Evolutionary conservation across 1,140 invertebrate species (phyloP), one percentile per base, ranked within the genome.

Genomic region (Papilio polyxenes): DNA sequence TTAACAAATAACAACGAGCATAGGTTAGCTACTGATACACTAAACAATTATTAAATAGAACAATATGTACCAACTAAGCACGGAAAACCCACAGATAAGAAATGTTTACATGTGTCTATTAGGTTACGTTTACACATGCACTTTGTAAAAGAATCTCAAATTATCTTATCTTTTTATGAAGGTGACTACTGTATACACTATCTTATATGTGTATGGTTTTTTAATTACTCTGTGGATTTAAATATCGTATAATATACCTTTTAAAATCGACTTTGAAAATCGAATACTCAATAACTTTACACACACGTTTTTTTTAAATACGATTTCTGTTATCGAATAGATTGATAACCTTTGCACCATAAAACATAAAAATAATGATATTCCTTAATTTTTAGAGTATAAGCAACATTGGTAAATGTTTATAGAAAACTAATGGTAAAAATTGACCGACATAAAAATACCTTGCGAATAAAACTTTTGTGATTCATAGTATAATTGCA

Each of bases 51-150:
- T 23, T 65, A 72, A 15, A 72, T 6, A 40, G 65, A 31, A 31
- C 20, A 72, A 72, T 72, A 72, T 72, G 31, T 72, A 72, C 65
- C 0, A 40, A 37, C 65, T 72, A 37, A 72, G 31, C 65, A 72
- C 23, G 65, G 65, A 72, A 31, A 72, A 72, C 23, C 65, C 65
- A 37, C 13, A 72, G 65, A 72, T 72, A 72, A 72, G 65, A 40
- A 72, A 17, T 72, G 65, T 72, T 37, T 72, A 72, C 65, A 37
- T 15, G 65, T 72, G 31, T 37, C 65, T 69, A 72, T 72, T 72
- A 37, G 65, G 65, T 37, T 72, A 72, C 65, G 65, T 13, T 72
- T 40, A 72, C 23, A 72, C 11, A 40, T 65, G 23, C 23, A 65
- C 23, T 65, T 37, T 40, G 65, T 37, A 37, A 72, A 72, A 15